Conservation (phyloP, 2,113 vertebrate genomes). For the Melozone crissalis region DNA sequence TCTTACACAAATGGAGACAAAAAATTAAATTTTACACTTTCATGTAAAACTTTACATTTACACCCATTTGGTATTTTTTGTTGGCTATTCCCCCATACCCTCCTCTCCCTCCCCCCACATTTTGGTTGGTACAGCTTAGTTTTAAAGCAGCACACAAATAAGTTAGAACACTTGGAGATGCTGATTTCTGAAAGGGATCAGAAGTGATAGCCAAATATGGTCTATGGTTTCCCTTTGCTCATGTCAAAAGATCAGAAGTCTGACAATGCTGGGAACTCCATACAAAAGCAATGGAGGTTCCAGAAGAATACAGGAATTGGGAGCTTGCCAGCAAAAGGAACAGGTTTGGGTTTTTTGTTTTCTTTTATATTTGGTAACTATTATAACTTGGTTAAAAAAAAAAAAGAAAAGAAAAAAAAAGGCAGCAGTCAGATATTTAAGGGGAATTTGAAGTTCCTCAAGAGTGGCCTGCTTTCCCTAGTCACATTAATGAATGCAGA, state of each 20-base stretch:
- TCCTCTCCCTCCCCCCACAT: fast-evolving
- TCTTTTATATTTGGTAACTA: not conserved
- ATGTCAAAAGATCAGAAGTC: not conserved
- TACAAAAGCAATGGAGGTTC: not conserved
- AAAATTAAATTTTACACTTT: not conserved
- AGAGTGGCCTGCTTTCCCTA: not conserved
- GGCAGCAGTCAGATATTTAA: not conserved
- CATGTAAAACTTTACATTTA: not conserved
- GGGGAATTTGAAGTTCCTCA: not conserved
- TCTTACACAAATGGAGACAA: not conserved
- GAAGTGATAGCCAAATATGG: not conserved
- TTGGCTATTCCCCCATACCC: not conserved
- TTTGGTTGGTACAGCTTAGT: not conserved
- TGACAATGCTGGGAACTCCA: not conserved
- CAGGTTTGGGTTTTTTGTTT: not conserved
- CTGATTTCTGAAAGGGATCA: not conserved
- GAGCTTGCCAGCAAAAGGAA: not conserved
- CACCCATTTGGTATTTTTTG: not conserved
- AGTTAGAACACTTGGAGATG: not conserved
- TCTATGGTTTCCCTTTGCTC: not conserved
- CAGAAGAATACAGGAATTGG: not conserved
- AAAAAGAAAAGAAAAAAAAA: not conserved
- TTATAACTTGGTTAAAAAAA: not conserved
- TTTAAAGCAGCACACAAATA: not conserved
- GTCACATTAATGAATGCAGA: not conserved